Conservation (phyloP, 2,888 invertebrate genomes). For the Aspidapion aeneum region DNA sequence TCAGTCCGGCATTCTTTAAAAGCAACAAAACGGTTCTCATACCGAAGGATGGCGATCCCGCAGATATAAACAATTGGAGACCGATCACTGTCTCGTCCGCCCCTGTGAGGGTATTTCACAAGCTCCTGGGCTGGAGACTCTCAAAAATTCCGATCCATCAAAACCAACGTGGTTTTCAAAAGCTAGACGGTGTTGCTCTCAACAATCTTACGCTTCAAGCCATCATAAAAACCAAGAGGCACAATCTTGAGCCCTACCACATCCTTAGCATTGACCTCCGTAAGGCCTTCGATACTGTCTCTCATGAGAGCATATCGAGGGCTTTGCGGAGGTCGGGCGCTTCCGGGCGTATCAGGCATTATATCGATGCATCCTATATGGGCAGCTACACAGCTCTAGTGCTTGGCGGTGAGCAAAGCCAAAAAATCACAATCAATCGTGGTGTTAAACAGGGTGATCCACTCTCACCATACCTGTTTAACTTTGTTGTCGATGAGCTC, state of each 20-base stretch:
- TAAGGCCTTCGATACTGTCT: constrained; percentile 28
- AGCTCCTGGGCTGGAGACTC: constrained; percentile 13
- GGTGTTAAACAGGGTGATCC: constrained; percentile 24
- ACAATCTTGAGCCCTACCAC: constrained; percentile 8
- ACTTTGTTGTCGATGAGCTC: constrained; percentile 34
- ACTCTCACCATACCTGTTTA: constrained; percentile 35
- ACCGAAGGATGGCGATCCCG: constrained; percentile 16
- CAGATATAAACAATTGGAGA: constrained; percentile 14
- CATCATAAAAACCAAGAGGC: constrained; percentile 11
- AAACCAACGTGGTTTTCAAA: constrained; percentile 23
- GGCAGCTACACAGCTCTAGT: constrained; percentile 13
- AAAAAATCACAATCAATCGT: constrained; percentile 5
- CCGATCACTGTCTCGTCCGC: constrained; percentile 22
- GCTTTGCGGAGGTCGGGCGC: constrained; percentile 16
- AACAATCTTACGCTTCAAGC: constrained; percentile 23
- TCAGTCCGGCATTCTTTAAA: constrained; percentile 5
- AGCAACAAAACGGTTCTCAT: constrained; percentile 17
- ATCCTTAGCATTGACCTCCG: constrained; percentile 21
- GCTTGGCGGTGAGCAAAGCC: background rate
- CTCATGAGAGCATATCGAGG: constrained; percentile 18
- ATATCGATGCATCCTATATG: constrained; percentile 9
- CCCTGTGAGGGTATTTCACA: constrained; percentile 12
- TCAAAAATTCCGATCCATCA: constrained; percentile 7
- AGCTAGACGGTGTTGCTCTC: constrained; percentile 22
- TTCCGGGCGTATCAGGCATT: constrained; percentile 1